Evolutionary conservation across 2,888 invertebrate genomes (phyloP), one percentile per base, ranked within the genome.

Genomic region (Cepaea hortensis): DNA sequence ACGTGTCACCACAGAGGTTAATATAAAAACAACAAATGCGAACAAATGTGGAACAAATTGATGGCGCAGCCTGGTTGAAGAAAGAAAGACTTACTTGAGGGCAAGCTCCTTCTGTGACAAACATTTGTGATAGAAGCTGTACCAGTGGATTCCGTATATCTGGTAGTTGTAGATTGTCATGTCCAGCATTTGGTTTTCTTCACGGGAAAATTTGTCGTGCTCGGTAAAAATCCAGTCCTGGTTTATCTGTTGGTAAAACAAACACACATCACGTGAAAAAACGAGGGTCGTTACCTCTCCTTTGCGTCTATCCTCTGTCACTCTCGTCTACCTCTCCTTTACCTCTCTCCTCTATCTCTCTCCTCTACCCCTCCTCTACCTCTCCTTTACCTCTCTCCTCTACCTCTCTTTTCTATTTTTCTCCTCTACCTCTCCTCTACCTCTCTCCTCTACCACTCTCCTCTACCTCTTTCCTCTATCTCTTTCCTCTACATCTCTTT

Each of bases 111-210:
- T 79, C 79, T 87, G 84, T 5, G 83, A 46, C 73, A 87, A 23
- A 35, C 87, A 87, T 48, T 65, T 79, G 35, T 87, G 84, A 55
- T 72, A 87, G 75, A 87, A 87, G 55, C 81, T 87, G 84, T 87
- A 87, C 87, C 87, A 87, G 35, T 84, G n/a, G 46, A 87, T 87
- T 76, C 87, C 81, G 81, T 87, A 84, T 23, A 87, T 87, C 81
- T 87, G 84, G 23, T 87, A 87, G 84, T 87, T 87, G 55, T 81
- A 87, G 50, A 87, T 84, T 3, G 70, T 55, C 73, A 73, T 84
- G 68, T 87, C 87, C 68, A 87, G 23, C 87, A 87, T 87, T 61
- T 84, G 84, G 50, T 84, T 87, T 68, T 87, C 87, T 50, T 87
- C 83, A 11, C 87, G 7, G 13, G 84, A 84, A 23, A 87, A 46